Evolutionary conservation across 2,888 invertebrate species (phyloP).

Genomic region (Sipha maydis): DNA sequence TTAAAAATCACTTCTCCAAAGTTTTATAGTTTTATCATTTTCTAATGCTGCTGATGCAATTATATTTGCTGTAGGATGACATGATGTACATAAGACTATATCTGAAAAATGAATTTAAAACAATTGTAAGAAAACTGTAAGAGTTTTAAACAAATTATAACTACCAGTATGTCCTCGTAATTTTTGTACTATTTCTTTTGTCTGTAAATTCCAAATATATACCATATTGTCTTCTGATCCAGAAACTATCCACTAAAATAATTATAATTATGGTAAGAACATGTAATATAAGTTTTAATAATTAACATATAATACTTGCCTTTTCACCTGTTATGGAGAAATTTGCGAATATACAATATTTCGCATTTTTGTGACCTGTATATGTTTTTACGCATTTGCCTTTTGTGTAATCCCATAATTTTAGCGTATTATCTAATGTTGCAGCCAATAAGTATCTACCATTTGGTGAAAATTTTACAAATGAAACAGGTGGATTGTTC

Average conservation of each 20-base stretch:
- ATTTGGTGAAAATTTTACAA: conserved; percentile 99
- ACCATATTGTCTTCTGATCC: conserved; percentile 99
- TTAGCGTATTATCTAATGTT: conserved; percentile 96
- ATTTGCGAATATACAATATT: conserved; percentile 99
- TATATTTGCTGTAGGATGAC: conserved; percentile 99
- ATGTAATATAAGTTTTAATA: conserved; percentile 5
- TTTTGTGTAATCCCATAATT: conserved; percentile 99
- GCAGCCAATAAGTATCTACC: conserved; percentile 99
- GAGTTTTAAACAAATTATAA: background rate
- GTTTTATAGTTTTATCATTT: conserved; percentile 97
- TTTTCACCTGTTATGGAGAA: conserved; percentile 99
- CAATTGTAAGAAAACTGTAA: too few relatives aligned
- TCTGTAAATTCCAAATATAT: conserved; percentile 99
- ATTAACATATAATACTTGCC: conserved; percentile 70
- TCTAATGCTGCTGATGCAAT: conserved; percentile 98
- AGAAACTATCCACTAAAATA: conserved; percentile 95
- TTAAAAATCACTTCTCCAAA: conserved; percentile 93
- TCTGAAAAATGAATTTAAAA: conserved; percentile 69
- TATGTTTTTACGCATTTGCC: conserved; percentile 99
- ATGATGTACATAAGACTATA: conserved; percentile 95
- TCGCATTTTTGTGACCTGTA: conserved; percentile 97
- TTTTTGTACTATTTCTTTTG: conserved; percentile 98
- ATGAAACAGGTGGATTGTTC: conserved; percentile 98
- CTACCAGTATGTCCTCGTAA: conserved; percentile 94
- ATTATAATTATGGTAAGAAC: background rate